phyloP scores from a whole-genome alignment of 1,140 invertebrate genomes.

The Uloborus diversus region DNA sequence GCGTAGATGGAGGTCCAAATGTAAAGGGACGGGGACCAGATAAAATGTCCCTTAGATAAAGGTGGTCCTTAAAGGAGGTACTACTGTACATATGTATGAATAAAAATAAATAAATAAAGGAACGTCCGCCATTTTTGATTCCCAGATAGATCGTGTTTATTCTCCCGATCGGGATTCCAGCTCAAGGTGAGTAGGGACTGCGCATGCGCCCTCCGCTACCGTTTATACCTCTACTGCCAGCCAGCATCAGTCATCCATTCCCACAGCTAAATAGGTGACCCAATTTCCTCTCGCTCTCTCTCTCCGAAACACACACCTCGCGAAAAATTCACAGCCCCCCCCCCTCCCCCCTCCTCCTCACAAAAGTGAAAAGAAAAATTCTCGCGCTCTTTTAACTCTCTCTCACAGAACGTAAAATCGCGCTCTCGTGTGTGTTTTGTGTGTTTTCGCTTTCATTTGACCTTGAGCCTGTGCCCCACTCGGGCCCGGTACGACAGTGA shows the following conservation, averaged over 20 bases:
- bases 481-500: constrained; percentile 16
- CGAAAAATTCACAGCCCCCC: background rate
- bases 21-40: too few relatives aligned
- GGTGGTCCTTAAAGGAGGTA: too few relatives aligned
- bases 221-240: constrained; percentile 32
- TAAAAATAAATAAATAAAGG: background rate
- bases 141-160: constrained; percentile 45
- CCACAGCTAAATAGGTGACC: constrained; percentile 45
- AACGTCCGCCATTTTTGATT: constrained; percentile 38
- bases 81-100: too few relatives aligned
- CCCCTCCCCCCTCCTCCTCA: constrained; percentile 1
- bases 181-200: constrained; percentile 24
- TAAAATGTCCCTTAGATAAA: too few relatives aligned
- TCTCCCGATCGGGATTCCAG: constrained; percentile 32
- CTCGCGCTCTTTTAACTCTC: background rate
- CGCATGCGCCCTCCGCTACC: constrained; percentile 18
- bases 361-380: background rate
- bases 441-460: background rate
- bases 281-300: constrained; percentile 12
- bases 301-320: background rate
- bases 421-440: background rate
- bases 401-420: background rate
- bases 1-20: background rate
- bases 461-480: constrained; percentile 11
- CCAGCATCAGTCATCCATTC: constrained; percentile 48